A percentile compares a stretch with the other conserved stretches of the same genome.
Conservation (phyloP, 2,888 invertebrate species). For the Smittia aterrima region DNA sequence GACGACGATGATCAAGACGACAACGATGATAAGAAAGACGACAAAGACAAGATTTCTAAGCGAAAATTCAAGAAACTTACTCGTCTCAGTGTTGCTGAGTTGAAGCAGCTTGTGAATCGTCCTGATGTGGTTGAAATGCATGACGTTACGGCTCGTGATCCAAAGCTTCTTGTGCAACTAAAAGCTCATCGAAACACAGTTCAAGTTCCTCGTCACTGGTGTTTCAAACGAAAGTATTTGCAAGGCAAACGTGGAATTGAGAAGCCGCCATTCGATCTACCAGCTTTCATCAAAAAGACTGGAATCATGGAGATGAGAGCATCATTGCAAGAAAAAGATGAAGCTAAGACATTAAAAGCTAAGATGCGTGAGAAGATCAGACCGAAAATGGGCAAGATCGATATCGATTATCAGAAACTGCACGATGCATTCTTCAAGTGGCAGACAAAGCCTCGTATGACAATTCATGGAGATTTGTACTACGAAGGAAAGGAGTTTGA, state of each 20-base stretch:
- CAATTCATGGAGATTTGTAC: constrained; percentile 97
- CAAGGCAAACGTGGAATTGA: constrained; percentile 99
- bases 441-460: constrained; percentile 99
- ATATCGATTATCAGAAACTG: constrained; percentile 98
- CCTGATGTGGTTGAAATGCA: constrained; percentile 99
- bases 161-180: constrained; percentile 89
- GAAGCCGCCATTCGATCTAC: constrained; percentile 96
- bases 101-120: constrained; percentile 91
- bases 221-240: constrained; percentile 92
- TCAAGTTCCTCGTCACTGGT: constrained; percentile 98
- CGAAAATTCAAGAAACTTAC: constrained; percentile 92
- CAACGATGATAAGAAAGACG: constrained; percentile 63
- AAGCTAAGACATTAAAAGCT: constrained; percentile 89
- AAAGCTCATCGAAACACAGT: constrained; percentile 97
- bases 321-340: constrained; percentile 95
- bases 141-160: constrained; percentile 97
- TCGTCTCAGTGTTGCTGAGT: constrained; percentile 91
- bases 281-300: constrained; percentile 97
- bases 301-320: constrained; percentile 99
- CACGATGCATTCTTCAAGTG: constrained; percentile 99
- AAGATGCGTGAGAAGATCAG: constrained; percentile 96
- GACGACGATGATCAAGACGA: constrained; percentile 67
- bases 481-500: constrained; percentile 99
- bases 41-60: constrained; percentile 88
- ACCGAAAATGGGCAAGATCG: constrained; percentile 98